These are phyloP conservation scores for Rotaria socialis DNA, from an alignment of 2,888 invertebrate genomes.

Conservation along the genomic window DNA sequence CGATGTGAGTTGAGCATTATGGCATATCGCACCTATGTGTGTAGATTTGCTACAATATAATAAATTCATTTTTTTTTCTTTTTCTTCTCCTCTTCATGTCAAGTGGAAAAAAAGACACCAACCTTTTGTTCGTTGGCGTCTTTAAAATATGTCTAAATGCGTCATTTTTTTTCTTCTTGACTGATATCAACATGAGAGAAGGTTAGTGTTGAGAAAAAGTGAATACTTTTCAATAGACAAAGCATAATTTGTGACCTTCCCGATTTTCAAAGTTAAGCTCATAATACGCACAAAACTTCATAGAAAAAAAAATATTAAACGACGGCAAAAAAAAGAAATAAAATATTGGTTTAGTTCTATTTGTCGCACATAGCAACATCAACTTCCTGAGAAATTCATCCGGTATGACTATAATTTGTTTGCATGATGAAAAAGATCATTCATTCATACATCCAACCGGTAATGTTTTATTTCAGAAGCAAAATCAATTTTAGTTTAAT, in stretches of 20 bases:
- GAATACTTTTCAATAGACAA: background rate
- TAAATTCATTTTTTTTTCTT: background rate
- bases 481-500: background rate
- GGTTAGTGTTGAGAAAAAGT: background rate
- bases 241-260: background rate
- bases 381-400: background rate
- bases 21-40: background rate
- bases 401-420: background rate
- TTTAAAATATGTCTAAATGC: background rate
- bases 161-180: background rate
- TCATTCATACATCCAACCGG: too few species aligned
- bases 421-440: too few species aligned
- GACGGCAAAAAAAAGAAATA: too few species aligned
- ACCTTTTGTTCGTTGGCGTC: background rate
- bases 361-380: background rate
- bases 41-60: conserved; percentile 7
- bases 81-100: background rate
- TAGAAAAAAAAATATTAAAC: too few species aligned
- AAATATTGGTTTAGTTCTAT: too few species aligned
- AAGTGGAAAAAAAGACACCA: background rate
- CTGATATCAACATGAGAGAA: background rate
- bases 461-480: background rate
- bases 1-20: background rate
- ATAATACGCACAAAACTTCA: too few species aligned
- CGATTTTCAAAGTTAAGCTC: background rate